Base-by-base conservation (phyloP, 2,888 invertebrate species). In the Dynastes hyllus region DNA sequence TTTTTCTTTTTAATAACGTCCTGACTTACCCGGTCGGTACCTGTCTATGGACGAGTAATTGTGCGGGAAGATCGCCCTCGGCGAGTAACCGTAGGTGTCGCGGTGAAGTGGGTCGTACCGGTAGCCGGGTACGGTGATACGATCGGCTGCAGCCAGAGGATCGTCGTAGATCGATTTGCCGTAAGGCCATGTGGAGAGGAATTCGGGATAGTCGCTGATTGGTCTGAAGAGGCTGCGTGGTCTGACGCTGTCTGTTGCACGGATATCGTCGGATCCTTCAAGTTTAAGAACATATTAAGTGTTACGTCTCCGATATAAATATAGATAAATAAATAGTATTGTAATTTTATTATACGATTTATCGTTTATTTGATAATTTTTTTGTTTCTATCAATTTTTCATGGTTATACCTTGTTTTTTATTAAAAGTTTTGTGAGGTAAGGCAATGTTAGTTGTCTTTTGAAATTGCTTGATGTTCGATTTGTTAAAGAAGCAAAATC, bases 91-190 rank as follows among this genome's bases (percentile, higher is more conserved):
- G 91, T 96, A 96, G 87, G 93, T 94, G 89, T 96, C 96, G 88
- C 96, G 94, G 91, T 96, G 96, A 86, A 97, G 94, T 85, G 96
- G 96, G 90, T 95, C 92, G 91, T 96, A 96, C 91, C 96, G 95
- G 93, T 96, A 96, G 87, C 96, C 96, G 88, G 95, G 95, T 79
- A 95, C 94, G 88, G 94, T 92, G 91, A 97, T 95, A 90, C 96
- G 94, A 89, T 96, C 96, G 84, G 93, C 93, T 84, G 96, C 95
- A 86, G 92, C 93, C 82, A 92, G 89, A 84, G 96, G 96, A 89
- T 96, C 95, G 89, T 96, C 96, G 90, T 93, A 96, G 92, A 96
- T 96, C 86, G 96, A 96, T 91, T 96, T 96, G 92, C 92, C 92
- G 90, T 92, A 94, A 45, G 94, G 94, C 92, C 94, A 96, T 87